Conservation (phyloP, 2,113 vertebrate genomes). For the Neofelis nebulosa region DNA sequence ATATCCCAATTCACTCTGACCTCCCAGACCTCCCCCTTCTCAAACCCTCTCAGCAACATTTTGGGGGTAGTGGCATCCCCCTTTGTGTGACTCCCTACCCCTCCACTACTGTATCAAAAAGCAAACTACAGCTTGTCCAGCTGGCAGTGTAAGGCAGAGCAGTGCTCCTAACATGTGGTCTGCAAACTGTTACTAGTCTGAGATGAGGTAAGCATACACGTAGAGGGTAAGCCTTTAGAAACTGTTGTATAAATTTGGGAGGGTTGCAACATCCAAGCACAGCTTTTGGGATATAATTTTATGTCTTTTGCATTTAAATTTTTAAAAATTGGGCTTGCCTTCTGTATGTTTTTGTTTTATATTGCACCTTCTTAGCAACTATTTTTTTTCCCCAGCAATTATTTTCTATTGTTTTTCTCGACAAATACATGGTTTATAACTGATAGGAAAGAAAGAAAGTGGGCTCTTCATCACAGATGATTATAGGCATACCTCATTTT, state of each 20-base stretch:
- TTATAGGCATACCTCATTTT: neutral
- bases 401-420: neutral
- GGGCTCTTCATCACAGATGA: neutral
- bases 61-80: neutral
- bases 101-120: neutral
- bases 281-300: neutral
- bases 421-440: neutral
- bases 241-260: neutral
- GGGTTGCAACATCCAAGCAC: neutral
- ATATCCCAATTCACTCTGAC: neutral
- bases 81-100: neutral
- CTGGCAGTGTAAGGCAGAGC: neutral
- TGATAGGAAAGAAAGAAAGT: neutral
- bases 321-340: neutral
- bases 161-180: fast-evolving
- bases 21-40: neutral
- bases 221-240: neutral
- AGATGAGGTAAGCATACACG: fast-evolving
- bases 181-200: neutral
- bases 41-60: neutral
- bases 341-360: neutral
- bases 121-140: neutral
- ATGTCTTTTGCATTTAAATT: neutral
- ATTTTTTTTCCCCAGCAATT: neutral
- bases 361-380: neutral